Evolutionary conservation across 1,140 invertebrate genomes (phyloP), one percentile per base, ranked within the genome.

Genomic region (Drosophila ananassae): DNA sequence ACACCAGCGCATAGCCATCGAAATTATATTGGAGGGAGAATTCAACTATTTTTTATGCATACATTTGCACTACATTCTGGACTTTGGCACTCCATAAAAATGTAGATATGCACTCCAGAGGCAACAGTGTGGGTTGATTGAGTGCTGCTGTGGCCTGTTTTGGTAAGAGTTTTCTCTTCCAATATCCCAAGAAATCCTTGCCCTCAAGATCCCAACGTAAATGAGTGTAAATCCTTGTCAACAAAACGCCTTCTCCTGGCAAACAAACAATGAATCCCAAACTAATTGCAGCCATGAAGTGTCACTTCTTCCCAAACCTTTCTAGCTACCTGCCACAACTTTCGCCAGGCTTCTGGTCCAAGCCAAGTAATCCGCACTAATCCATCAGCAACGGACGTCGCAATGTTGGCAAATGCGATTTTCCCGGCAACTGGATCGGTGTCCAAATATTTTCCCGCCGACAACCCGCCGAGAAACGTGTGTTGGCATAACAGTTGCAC

Each of bases 401-500:
- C 17, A 85, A 87, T 67, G 81, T 85, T 85, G 80, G 63, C 81
- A 71, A 87, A 77, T 72, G 73, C 73, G 64, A 82, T 87, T 85
- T 85, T 67, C 61, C 63, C 74, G 81, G 74, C 82, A 85, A 87
- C 81, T 81, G 82, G 60, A 77, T 57, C 82, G 63, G 22, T 78
- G 82, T 82, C 81, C 87, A 64, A 85, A 87, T 56, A 85, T 66
- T 82, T 73, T 57, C 56, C 61, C 30, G 34, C 12, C 54, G 55
- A 32, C 53, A 48, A 51, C 64, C 56, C 39, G 71, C 13, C 24
- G 76, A 50, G 74, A 37, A 79, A 79, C 72, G 81, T 87, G 68
- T 85, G 73, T 77, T 81, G 78, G 57, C 78, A 81, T 48, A 77
- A 79, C 61, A 80, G 60, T 75, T 55, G 46, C 59, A 71, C 74